Evolutionary conservation across 2,888 invertebrate genomes (phyloP).

Genomic region (Drosophila cyrtoloma): DNA sequence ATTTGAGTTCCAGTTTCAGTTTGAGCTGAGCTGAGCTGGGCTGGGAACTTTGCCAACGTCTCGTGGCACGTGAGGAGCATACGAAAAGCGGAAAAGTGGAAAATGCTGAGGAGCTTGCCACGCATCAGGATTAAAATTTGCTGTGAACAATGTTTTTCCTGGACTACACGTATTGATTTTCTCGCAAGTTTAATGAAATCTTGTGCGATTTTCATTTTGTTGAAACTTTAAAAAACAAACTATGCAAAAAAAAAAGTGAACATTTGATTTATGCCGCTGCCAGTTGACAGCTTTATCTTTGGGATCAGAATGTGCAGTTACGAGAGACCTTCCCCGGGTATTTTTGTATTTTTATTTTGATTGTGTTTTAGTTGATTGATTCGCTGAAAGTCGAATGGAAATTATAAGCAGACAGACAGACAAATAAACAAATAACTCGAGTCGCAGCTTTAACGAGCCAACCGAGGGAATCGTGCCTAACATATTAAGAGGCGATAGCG

Average conservation of each 20-base stretch:
- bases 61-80: constrained; percentile 73
- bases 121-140: constrained; percentile 62
- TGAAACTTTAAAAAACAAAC: constrained; percentile 47
- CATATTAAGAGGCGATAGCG: constrained; percentile 43
- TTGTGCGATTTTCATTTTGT: constrained; percentile 55
- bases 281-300: constrained; percentile 67
- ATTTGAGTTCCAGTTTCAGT: constrained; percentile 32
- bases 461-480: constrained; percentile 60
- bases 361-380: constrained; percentile 54
- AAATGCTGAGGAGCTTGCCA: constrained; percentile 27
- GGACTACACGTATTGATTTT: constrained; percentile 64
- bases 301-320: constrained; percentile 68
- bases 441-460: constrained; percentile 67
- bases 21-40: constrained; percentile 16
- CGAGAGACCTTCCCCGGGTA: constrained; percentile 55
- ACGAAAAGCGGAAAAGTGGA: constrained; percentile 40
- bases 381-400: constrained; percentile 71
- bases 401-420: constrained; percentile 45
- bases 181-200: constrained; percentile 55
- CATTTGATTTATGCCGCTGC: constrained; percentile 67
- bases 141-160: constrained; percentile 17
- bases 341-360: neutral
- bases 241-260: constrained; percentile 15
- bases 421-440: constrained; percentile 57
- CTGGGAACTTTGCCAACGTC: constrained; percentile 66